Evolutionary conservation across 2,888 invertebrate species (phyloP), one percentile per base, ranked within the genome.

Genomic region (Amaurobius ferox): DNA sequence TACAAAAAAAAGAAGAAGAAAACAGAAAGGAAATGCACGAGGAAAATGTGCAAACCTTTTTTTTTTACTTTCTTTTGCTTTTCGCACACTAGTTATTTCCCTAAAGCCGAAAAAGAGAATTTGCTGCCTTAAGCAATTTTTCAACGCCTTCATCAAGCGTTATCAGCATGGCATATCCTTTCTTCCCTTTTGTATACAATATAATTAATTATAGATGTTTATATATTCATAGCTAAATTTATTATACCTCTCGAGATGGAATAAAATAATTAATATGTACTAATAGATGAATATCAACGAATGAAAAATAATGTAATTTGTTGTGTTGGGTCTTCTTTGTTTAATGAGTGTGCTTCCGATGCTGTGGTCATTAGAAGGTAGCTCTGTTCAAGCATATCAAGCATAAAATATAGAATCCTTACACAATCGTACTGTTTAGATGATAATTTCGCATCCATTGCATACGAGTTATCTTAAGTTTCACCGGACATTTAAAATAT

Each of bases 61-160:
- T 28, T 68, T 40, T 40, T 9, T 28, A 28, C 28, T 68, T 29
- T 40, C 40, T n/a, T 16, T n/a, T 40, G 39, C 26, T 35, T 30
- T 23, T 26, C 40, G 23, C 40, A 68, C 39, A 23, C 40, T 68
- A 68, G 39, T 68, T 68, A 68, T 68, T 68, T 68, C 40, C 68
- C 68, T n/a, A 30, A 64, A 64, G 64, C 64, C 64, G 64, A 64
- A 64, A 64, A 64, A 30, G 30, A 40, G 66, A 40, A 68, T 40
- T 68, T 68, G 68, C 28, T 68, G 68, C 68, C 68, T 23, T 16
- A 16, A 68, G 68, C 68, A 40, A 68, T 68, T 68, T 68, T 40
- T 68, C 68, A 68, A 68, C 28, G 68, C 68, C 68, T 35, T 68
- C 68, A 68, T 68, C 68, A 68, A 40, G 35, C 19, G 68, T 68